A percentile compares a stretch with the other conserved stretches of the same genome.
Evolutionary conservation across 2,888 invertebrate species (phyloP).

Genomic region (Phengaris arion): DNA sequence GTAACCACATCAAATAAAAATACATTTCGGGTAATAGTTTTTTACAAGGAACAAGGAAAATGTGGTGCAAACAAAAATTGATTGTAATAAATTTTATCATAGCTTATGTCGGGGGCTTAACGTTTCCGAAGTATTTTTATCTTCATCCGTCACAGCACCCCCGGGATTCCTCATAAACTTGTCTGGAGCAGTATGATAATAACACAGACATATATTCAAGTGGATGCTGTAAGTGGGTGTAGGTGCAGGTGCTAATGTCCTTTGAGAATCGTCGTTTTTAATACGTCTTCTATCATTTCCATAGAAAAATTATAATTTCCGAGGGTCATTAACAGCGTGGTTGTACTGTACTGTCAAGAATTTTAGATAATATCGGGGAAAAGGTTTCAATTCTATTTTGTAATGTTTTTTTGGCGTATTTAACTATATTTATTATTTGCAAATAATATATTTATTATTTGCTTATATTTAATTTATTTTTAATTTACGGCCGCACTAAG

Average conservation of each 20-base stretch:
- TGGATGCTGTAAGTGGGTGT: background rate
- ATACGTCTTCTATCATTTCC: no score
- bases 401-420: no score
- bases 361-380: no score
- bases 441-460: no score
- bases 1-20: background rate
- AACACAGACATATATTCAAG: background rate
- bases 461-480: background rate
- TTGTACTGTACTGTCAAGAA: no score
- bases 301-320: no score
- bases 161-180: constrained; percentile 26
- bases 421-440: no score
- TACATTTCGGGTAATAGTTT: background rate
- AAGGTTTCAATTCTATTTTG: no score
- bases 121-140: constrained; percentile 26
- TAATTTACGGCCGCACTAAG: no score
- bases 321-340: background rate
- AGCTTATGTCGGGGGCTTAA: constrained; percentile 26
- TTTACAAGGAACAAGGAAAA: background rate
- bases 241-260: background rate
- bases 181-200: constrained; percentile 21
- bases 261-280: no score
- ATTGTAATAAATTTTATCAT: constrained; percentile 26
- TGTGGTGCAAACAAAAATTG: constrained; percentile 6
- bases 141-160: constrained; percentile 27